Conservation (phyloP, 2,113 vertebrate genomes). For the Tachysurus fulvidraco region DNA sequence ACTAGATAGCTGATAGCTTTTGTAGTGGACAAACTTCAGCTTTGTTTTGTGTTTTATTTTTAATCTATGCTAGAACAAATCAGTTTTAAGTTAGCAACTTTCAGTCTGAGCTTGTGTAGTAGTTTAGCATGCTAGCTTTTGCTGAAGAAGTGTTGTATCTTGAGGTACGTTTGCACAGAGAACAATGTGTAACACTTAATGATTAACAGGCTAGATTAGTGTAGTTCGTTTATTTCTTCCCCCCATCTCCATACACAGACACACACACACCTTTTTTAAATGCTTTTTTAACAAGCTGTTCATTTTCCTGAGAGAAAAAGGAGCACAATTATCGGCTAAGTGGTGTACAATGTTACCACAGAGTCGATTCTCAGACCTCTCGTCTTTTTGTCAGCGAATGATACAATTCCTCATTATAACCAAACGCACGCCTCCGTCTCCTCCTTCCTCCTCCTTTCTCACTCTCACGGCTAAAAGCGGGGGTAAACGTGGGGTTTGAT, state of each 20-base stretch:
- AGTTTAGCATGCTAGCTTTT: background rate
- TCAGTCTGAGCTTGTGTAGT: background rate
- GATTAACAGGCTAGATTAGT: background rate
- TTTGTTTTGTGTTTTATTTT: no score
- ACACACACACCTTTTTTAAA: background rate
- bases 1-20: background rate
- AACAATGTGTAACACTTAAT: background rate
- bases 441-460: constrained; percentile 44
- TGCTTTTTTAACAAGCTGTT: constrained; percentile 18
- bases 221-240: background rate
- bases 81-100: background rate
- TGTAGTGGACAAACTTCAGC: background rate
- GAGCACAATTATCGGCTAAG: background rate
- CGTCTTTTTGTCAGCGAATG: constrained; percentile 53
- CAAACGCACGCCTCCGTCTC: constrained; percentile 47
- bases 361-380: constrained; percentile 23
- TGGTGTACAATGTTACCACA: constrained; percentile 22
- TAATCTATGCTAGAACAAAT: no score
- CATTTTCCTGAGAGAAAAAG: background rate
- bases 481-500: constrained; percentile 52
- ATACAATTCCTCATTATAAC: constrained; percentile 42
- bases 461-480: constrained; percentile 56
- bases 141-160: background rate
- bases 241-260: no score
- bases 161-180: background rate